Percentiles rank a stretch among this genome's conserved stretches.
Conservation (phyloP, 2,888 invertebrate genomes). For the Cyclophora punctaria region DNA sequence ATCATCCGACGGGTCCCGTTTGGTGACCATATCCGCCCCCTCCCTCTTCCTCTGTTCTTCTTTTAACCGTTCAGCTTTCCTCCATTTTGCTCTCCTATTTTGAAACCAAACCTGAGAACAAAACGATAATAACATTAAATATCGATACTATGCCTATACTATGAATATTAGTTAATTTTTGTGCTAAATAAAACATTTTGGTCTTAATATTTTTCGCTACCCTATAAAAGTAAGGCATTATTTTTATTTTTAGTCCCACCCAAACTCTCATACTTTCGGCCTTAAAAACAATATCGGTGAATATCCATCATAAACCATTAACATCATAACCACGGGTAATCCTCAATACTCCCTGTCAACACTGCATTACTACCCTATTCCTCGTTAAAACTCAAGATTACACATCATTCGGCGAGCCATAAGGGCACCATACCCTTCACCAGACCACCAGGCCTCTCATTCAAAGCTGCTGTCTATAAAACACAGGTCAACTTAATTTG, state of each 20-base stretch:
- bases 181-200: too few species aligned
- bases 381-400: slow-evolving; percentile 63
- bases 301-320: slow-evolving; percentile 22
- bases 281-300: slow-evolving; percentile 11
- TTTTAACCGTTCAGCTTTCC: slow-evolving; percentile 92
- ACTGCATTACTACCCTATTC: slow-evolving; percentile 55
- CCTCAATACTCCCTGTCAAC: slow-evolving; percentile 55
- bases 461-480: slow-evolving; percentile 1
- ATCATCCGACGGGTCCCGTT: slow-evolving; percentile 75
- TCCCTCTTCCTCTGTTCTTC: slow-evolving; percentile 92
- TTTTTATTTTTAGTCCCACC: too few species aligned
- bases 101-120: slow-evolving; percentile 90
- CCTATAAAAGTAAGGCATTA: too few species aligned
- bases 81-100: slow-evolving; percentile 93
- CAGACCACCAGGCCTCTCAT: slow-evolving; percentile 3
- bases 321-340: slow-evolving; percentile 36
- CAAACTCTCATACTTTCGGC: too few species aligned
- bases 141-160: too few species aligned
- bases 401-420: slow-evolving; percentile 43
- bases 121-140: too few species aligned
- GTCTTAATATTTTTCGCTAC: too few species aligned
- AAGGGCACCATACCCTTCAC: slow-evolving; percentile 30
- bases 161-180: too few species aligned
- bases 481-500: slow-evolving; percentile 28
- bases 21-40: slow-evolving; percentile 79